Conservation (phyloP, 2,888 invertebrate genomes). For the Dasysyrphus tricinctus region DNA sequence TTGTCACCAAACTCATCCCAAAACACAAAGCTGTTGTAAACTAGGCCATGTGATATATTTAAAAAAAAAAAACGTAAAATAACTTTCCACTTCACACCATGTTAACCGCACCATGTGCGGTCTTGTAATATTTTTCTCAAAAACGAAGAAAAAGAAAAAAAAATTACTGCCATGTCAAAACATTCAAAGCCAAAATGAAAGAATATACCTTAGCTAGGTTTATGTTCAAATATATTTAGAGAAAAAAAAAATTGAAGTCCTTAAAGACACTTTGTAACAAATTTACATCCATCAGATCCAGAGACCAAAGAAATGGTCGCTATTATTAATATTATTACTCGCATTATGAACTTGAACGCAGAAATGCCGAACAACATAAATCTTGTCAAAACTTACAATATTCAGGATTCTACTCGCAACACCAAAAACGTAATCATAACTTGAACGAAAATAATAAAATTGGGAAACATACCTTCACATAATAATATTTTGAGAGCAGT, state of each 20-base stretch:
- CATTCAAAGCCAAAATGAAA: conserved; percentile 34
- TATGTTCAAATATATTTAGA: neutral
- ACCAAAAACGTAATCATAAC: conserved; percentile 61
- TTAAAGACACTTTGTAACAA: conserved; percentile 72
- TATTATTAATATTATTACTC: conserved; percentile 74
- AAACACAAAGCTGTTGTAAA: conserved; percentile 29
- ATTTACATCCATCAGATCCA: conserved; percentile 74
- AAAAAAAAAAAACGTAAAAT: conserved; percentile 6
- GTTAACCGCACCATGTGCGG: conserved; percentile 65
- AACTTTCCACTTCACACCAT: conserved; percentile 61
- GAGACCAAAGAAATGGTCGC: conserved; percentile 58
- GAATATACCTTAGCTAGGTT: neutral
- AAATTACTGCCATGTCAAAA: neutral
- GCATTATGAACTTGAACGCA: conserved; percentile 70
- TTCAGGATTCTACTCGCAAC: conserved; percentile 59
- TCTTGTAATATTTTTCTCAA: conserved; percentile 34
- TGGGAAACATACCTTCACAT: conserved; percentile 45
- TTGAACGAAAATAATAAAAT: conserved; percentile 55
- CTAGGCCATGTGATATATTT: conserved; percentile 51
- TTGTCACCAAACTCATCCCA: conserved; percentile 56
- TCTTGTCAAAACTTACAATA: conserved; percentile 71
- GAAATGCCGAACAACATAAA: conserved; percentile 69
- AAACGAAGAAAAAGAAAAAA: neutral
- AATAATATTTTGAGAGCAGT: conserved; percentile 27
- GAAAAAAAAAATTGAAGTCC: conserved; percentile 35